Evolutionary conservation across 2,113 vertebrate species (phyloP), one percentile per base, ranked within the genome.

Genomic region (Balaenoptera acutorostrata): DNA sequence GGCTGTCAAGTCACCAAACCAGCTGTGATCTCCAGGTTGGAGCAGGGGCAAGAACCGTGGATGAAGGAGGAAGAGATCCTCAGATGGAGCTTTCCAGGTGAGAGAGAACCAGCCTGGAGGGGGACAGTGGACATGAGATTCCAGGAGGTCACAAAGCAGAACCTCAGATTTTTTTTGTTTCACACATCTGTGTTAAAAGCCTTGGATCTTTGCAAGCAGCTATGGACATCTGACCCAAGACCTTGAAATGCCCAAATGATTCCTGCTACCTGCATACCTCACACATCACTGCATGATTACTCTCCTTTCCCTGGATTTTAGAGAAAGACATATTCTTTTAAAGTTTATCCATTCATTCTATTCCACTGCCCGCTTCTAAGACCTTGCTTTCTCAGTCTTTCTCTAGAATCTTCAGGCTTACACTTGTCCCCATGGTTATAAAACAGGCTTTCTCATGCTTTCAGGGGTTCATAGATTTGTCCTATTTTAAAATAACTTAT

Each of bases 21-120:
- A 20, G 90, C 85, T 31, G 78, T 93, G 71, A 97, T 97, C 85
- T 85, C 78, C 71, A 89, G 84, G 80, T 33, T 90, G 96, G 93
- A 97, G 64, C 80, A 61, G 49, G 74, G 63, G 29, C 69, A 80
- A 44, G 90, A 81, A n/a, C 86, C 49, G 0, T 95, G 90, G 94
- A 41, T 41, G 36, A 33, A 74, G 49, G 46, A 90, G 29, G 90
- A 95, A 31, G 96, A 95, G 25, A 49, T 90, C 33, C 9, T 7
- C 17, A 29, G 21, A 13, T 90, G 90, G 80, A 41, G n/a, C 21
- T 44, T 61, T 59, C 33, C 86, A 90, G 94, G 86, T 97, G 49
- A 90, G 93, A 33, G 5, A 49, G 69, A 8, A 52, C 14, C n/a
- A 17, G 71, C 39, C 39, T 59, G 14, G 17, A 36, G 17, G 77